Evolutionary conservation across 2,113 vertebrate species (phyloP), one percentile per base, ranked within the genome.

Genomic region (Phaethon lepturus): DNA sequence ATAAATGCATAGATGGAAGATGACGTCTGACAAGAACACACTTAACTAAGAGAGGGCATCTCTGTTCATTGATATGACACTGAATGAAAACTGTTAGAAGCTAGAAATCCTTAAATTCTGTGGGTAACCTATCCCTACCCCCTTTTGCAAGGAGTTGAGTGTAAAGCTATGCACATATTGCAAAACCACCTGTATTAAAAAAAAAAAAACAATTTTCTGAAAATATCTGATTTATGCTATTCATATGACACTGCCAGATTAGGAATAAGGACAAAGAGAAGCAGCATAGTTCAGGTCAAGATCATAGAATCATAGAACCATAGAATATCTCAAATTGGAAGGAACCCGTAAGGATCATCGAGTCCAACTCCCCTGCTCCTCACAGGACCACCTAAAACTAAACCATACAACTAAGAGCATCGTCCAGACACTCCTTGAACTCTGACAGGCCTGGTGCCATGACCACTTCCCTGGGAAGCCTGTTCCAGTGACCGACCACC

Each of bases 91-190:
- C 8, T 49, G 5, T 62, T 40, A 62, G 38, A 78, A 78, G 16
- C 3, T 47, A 83, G 19, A 88, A 92, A 63, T 50, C 11, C 14
- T 29, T 62, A 77, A 69, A 42, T 29, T 55, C 23, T 58, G 5
- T 19, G 5, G 1, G 56, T 80, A 56, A 62, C 1, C 7, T 63
- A n/a, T 7, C 6, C 11, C 1, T 62, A 7, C 7, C 8, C 72
- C 19, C n/a, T 68, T 94, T 68, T 68, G 11, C 35, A 75, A 90
- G 13, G 26, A 66, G 4, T 13, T 52, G 13, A 56, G 20, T 56
- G 24, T 38, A 82, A 82, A 75, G 17, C 9, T 49, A 29, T 2
- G 4, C 5, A 15, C 16, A 11, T 15, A 50, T 19, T 59, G 11
- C 3, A 49, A 58, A 80, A 18, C 8, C 5, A 19, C 1, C 13